Percentiles rank a stretch among this genome's conserved stretches.
Evolutionary conservation across 2,113 vertebrate species (phyloP).

Genomic region (Ceuthmochares aereus): DNA sequence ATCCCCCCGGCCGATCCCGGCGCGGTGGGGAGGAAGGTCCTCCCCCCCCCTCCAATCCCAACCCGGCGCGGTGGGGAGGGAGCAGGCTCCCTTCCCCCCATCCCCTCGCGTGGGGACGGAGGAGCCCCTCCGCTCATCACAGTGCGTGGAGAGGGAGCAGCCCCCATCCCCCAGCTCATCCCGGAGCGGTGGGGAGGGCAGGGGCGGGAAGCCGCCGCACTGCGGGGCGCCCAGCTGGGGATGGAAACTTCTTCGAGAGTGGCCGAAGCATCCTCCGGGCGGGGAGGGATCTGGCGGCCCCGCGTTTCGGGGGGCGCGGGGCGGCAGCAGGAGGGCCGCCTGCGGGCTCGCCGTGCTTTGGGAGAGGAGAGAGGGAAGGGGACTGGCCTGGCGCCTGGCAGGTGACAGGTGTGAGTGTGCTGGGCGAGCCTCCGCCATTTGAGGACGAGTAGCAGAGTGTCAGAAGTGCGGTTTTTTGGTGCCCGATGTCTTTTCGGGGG

Average conservation of each 20-base stretch:
- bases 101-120: too few species aligned
- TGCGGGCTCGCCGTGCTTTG: neutral
- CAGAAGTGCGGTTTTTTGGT: neutral
- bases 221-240: constrained; percentile 35
- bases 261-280: neutral
- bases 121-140: too few species aligned
- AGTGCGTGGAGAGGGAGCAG: too few species aligned
- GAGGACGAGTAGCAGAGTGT: neutral
- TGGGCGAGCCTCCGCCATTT: constrained; percentile 45
- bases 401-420: constrained; percentile 75
- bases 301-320: neutral
- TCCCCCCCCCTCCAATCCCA: too few species aligned
- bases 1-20: too few species aligned
- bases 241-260: neutral
- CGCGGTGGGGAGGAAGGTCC: too few species aligned
- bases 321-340: neutral
- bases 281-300: constrained; percentile 39
- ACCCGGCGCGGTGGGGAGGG: too few species aligned
- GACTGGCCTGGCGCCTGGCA: constrained; percentile 23
- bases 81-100: too few species aligned
- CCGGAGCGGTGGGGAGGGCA: constrained; percentile 18
- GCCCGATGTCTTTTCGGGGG: constrained; percentile 34
- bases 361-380: neutral
- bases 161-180: neutral
- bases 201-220: neutral